Conservation (phyloP, 2,888 invertebrate species). For the Zele albiditarsus region DNA sequence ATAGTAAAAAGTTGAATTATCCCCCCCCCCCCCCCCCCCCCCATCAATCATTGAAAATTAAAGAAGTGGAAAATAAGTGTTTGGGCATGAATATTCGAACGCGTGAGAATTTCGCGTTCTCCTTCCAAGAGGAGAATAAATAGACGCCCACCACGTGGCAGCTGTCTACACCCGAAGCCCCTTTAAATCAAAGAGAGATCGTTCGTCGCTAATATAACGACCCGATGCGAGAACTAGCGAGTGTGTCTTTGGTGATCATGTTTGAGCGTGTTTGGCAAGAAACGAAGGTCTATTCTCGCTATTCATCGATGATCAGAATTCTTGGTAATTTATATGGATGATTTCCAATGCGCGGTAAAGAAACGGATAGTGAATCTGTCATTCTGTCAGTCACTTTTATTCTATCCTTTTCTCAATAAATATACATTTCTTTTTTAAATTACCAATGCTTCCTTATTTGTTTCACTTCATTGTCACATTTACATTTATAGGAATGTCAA, state of each 20-base stretch:
- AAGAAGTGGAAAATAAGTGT: slow-evolving; percentile 10
- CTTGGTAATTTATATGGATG: slow-evolving; percentile 37
- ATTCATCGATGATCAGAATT: slow-evolving; percentile 50
- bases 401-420: too few relatives aligned
- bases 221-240: slow-evolving; percentile 44
- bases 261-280: slow-evolving; percentile 3
- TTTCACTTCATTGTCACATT: too few relatives aligned
- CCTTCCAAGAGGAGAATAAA: slow-evolving; percentile 63
- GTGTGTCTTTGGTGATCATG: slow-evolving; percentile 8
- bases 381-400: too few relatives aligned
- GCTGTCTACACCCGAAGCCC: slow-evolving; percentile 59
- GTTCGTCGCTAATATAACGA: slow-evolving; percentile 56
- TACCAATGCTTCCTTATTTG: too few relatives aligned
- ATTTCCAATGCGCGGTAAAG: slow-evolving; percentile 40
- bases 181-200: slow-evolving; percentile 59
- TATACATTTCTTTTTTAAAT: too few relatives aligned
- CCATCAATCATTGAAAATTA: not conserved
- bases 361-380: not conserved
- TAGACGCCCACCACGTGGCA: slow-evolving; percentile 61
- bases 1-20: too few relatives aligned
- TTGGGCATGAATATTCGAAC: slow-evolving; percentile 55
- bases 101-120: slow-evolving; percentile 43
- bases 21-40: rapidly evolving
- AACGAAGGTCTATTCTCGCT: slow-evolving; percentile 43
- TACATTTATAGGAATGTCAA: too few relatives aligned